Conservation (phyloP, 30 jellyfish, hydroid and myxozoan genomes). For the Chrysaora quinquecirrha region DNA sequence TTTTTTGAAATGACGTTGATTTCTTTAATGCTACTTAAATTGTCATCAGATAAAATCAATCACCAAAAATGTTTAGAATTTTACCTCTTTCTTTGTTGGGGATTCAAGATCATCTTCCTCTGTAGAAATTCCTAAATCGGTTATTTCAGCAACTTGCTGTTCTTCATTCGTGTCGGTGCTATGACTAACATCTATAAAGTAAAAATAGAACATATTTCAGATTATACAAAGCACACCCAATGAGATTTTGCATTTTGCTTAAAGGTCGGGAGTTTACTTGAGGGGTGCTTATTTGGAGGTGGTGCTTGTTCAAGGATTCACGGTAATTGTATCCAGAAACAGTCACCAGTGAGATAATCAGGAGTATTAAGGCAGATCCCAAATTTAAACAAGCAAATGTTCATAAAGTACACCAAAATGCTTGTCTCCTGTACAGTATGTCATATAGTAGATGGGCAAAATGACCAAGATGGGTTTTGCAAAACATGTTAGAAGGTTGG, state of each 20-base stretch:
- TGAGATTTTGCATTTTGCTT: neutral
- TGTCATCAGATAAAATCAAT: too few relatives aligned
- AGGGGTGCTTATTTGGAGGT: too few relatives aligned
- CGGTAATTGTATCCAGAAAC: neutral
- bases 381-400: too few relatives aligned
- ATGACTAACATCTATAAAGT: slow-evolving; percentile 12
- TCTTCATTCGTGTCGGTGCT: slow-evolving; percentile 10
- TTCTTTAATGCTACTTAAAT: too few relatives aligned
- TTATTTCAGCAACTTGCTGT: neutral
- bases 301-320: too few relatives aligned
- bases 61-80: neutral
- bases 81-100: slow-evolving; percentile 28
- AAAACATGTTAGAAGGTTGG: too few relatives aligned
- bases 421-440: too few relatives aligned
- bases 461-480: too few relatives aligned
- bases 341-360: too few relatives aligned
- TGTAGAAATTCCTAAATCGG: slow-evolving; percentile 12
- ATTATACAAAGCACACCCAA: neutral
- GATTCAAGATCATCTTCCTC: slow-evolving; percentile 44
- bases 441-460: too few relatives aligned
- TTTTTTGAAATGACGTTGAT: neutral
- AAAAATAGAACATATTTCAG: neutral
- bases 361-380: too few relatives aligned
- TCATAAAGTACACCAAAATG: too few relatives aligned
- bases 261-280: neutral